phyloP scores from a whole-genome alignment of 2,888 invertebrate genomes.

The Yponomeuta plumbellus region DNA sequence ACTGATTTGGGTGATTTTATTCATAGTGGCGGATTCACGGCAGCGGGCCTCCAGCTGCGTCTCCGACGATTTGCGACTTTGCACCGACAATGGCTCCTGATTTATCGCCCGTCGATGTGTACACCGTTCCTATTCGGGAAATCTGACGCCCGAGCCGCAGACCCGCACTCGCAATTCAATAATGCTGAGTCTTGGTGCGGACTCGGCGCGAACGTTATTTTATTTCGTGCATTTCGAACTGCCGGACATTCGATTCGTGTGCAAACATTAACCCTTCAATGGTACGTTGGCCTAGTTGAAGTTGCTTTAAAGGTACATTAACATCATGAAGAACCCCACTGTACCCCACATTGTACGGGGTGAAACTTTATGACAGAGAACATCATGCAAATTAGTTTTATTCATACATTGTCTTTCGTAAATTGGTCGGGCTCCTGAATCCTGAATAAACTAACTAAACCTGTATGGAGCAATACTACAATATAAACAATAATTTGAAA shows the following conservation, averaged over 20 bases:
- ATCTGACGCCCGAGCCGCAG: slow-evolving; percentile 34
- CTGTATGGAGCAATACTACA: too few species aligned
- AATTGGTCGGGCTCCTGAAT: too few species aligned
- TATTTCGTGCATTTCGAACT: neutral
- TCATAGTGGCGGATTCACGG: slow-evolving; percentile 14
- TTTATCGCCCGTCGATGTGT: slow-evolving; percentile 45
- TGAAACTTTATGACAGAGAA: too few species aligned
- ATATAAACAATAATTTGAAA: too few species aligned
- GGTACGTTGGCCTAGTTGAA: too few species aligned
- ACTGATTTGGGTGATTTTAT: slow-evolving; percentile 14
- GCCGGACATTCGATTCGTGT: neutral
- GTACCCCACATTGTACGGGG: too few species aligned
- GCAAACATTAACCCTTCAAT: neutral
- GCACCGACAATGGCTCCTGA: slow-evolving; percentile 48
- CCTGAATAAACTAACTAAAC: too few species aligned
- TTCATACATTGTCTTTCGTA: too few species aligned
- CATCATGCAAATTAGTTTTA: too few species aligned
- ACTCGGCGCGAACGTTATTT: neutral
- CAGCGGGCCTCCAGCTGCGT: slow-evolving; percentile 18
- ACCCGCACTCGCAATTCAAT: slow-evolving; percentile 30
- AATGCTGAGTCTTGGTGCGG: slow-evolving; percentile 22
- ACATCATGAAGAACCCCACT: too few species aligned
- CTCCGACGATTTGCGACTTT: slow-evolving; percentile 50
- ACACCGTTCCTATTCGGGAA: slow-evolving; percentile 42
- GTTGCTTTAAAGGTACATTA: too few species aligned